Conservation (phyloP, 2,113 vertebrate species). For the Azemiops feae region DNA sequence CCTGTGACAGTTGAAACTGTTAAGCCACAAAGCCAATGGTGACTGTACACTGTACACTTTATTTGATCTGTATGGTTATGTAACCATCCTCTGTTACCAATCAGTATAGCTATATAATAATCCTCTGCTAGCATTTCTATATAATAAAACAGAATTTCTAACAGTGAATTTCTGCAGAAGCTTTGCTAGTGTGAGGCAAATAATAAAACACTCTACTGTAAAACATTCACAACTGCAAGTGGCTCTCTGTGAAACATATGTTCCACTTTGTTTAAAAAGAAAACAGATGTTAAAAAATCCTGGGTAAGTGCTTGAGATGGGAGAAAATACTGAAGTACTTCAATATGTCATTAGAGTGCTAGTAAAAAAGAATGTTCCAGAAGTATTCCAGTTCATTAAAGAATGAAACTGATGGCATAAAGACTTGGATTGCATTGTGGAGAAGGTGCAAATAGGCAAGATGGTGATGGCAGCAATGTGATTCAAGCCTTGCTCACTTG, state of each 20-base stretch:
- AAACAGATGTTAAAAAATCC: conserved; percentile 6
- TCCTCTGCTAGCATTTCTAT: no score
- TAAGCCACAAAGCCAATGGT: no score
- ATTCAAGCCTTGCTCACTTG: not conserved
- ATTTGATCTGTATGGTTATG: no score
- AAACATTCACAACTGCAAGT: not conserved
- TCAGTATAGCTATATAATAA: no score
- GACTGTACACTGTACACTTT: no score
- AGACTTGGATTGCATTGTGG: not conserved
- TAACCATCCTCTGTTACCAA: no score
- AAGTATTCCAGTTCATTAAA: not conserved
- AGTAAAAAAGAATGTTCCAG: not conserved
- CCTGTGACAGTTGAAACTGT: no score
- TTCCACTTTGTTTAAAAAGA: conserved; percentile 14
- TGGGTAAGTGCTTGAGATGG: not conserved
- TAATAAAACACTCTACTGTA: not conserved
- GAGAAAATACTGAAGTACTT: not conserved
- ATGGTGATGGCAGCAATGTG: not conserved
- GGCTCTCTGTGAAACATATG: not conserved
- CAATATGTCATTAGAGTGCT: not conserved
- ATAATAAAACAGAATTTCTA: no score
- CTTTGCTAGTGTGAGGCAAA: not conserved
- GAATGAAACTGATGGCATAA: not conserved
- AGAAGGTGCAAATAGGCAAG: not conserved
- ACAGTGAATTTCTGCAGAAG: not conserved